A percentile compares a stretch with the other conserved stretches of the same genome.
phyloP scores from a whole-genome alignment of 2,888 invertebrate species.

The Scaptomyza caliginosa region DNA sequence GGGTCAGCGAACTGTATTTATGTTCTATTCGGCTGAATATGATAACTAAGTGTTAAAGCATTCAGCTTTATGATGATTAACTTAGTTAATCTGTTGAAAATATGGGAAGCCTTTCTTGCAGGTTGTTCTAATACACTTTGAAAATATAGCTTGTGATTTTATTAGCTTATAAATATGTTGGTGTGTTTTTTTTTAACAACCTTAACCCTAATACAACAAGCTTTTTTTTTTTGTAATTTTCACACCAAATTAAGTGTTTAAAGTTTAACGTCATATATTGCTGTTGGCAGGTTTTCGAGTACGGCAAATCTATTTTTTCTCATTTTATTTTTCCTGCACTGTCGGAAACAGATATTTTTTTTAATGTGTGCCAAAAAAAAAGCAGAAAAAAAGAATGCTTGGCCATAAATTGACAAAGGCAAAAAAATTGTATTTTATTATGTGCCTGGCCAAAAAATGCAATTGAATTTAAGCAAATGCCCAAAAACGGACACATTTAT shows the following conservation, averaged over 20 bases:
- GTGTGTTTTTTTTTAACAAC: too few species aligned
- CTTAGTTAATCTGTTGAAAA: too few species aligned
- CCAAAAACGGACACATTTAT: conserved; percentile 50
- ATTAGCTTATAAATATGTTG: too few species aligned
- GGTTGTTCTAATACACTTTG: too few species aligned
- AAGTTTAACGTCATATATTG: background rate
- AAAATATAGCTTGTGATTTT: too few species aligned
- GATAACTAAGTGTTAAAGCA: background rate
- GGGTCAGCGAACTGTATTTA: conserved; percentile 3
- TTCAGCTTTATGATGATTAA: background rate
- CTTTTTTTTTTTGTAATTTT: background rate
- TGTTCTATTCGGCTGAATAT: background rate
- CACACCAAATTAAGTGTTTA: background rate
- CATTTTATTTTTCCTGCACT: background rate
- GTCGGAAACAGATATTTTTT: conserved; percentile 12
- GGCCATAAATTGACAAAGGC: conserved; percentile 26
- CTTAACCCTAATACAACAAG: too few species aligned
- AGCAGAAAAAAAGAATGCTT: background rate
- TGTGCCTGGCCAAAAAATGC: conserved; percentile 47
- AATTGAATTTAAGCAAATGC: conserved; percentile 66
- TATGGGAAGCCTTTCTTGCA: too few species aligned
- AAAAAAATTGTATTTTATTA: conserved; percentile 38
- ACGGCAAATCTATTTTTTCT: background rate
- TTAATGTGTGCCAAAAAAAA: conserved; percentile 29
- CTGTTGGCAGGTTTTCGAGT: conserved; percentile 5